Base-by-base conservation (phyloP, 2,113 vertebrate genomes). In the Oostethus manadensis region DNA sequence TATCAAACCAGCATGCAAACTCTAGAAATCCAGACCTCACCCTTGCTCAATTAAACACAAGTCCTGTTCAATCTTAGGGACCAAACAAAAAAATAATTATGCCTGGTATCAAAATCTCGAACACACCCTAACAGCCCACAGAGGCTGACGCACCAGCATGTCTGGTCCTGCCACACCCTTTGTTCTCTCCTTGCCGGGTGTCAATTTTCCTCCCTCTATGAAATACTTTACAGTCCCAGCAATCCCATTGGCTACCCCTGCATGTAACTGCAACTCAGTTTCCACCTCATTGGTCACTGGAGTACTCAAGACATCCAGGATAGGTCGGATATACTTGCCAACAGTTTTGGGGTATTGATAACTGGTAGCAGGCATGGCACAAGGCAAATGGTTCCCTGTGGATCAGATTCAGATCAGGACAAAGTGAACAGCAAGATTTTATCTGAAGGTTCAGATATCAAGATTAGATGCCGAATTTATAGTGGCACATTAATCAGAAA, bases 151-250 rank as follows among this genome's bases (percentile, higher is more conserved):
- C 79, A 75, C 76, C 77, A 84, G 77, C 66, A 69, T 79, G 79
- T 81, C 72, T 83, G 79, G 58, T 55, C 68, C 20, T 58, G 64
- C 81, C 81, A 75, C 84, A 81, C 86, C 84, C 84, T 82, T 74
- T 72, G 56, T 70, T 68, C 57, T 72, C 77, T 46, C 64, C 55
- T 71, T 43, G 45, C 74, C 60, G 68, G 73, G 84, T 85, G 78
- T 88, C 78, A 50, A 68, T 78, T 88, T 86, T 81, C 82, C 70
- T 65, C 78, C 66, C 6, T 65, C 70, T 55, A 62, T 75, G 72
- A 71, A 82, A 86, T 70, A 70, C 79, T 87, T 81, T 84, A 77
- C 55, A 17, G 74, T 84, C 79, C 82, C 84, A 85, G 74, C 64
- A 58, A 76, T 72, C 64, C 74, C 78, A 85, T 78, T 78, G 78